phyloP scores from a whole-genome alignment of 30 jellyfish, hydroid and myxozoan genomes.

The Pseudorhiza aurosa region DNA sequence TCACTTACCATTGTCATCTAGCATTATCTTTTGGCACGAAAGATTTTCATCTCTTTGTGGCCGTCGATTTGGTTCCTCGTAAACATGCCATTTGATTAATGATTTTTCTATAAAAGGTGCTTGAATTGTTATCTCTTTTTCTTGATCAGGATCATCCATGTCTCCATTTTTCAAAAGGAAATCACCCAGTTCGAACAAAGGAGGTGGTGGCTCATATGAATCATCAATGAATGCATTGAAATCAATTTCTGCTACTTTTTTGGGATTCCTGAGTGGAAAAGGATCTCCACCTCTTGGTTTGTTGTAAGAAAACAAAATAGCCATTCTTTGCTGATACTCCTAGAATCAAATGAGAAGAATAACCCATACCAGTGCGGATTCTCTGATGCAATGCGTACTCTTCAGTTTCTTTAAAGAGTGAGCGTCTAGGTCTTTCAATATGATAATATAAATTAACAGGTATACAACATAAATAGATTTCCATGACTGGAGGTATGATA shows the following conservation, averaged over 20 bases:
- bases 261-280: constrained; percentile 61
- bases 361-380: too few species aligned
- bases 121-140: background rate
- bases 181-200: constrained; percentile 48
- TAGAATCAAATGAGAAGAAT: background rate
- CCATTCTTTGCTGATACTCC: constrained; percentile 59
- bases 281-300: constrained; percentile 79
- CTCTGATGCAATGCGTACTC: too few species aligned
- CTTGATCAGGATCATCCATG: background rate
- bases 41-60: background rate
- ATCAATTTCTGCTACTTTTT: constrained; percentile 40
- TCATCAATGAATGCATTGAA: constrained; percentile 56
- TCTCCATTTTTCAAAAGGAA: constrained; percentile 15
- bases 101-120: constrained; percentile 32
- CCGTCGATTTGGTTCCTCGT: background rate
- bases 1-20: constrained; percentile 53
- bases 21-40: constrained; percentile 4
- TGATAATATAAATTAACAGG: too few species aligned
- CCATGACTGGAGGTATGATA: too few species aligned
- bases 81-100: constrained; percentile 16
- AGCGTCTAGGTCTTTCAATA: too few species aligned
- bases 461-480: too few species aligned
- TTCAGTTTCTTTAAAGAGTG: too few species aligned
- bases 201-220: constrained; percentile 71
- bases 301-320: constrained; percentile 27